These are phyloP conservation scores for Catocala fraxini DNA, from an alignment of 2,888 invertebrate species.

Conservation along the genomic window DNA sequence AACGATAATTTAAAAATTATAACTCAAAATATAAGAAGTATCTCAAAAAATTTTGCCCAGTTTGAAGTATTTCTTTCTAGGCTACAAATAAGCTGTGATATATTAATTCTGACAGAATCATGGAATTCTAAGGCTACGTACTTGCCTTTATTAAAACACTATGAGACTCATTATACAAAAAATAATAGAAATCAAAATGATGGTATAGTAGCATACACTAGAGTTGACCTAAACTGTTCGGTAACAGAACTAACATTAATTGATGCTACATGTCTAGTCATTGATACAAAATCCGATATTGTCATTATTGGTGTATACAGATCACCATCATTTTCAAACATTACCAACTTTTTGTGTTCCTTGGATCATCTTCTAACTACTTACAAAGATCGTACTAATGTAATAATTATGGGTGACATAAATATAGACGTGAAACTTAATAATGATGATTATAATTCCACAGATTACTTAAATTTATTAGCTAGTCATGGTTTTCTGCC, in stretches of 20 bases:
- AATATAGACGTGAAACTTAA: constrained; percentile 1
- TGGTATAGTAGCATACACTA: neutral
- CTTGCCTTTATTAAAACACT: neutral
- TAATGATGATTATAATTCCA: neutral
- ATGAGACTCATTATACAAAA: neutral
- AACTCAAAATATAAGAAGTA: constrained; percentile 8
- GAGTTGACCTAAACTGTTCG: neutral
- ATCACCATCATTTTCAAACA: neutral
- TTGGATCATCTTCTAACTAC: neutral
- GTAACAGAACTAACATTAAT: neutral
- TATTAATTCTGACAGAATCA: constrained; percentile 1
- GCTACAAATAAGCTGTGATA: neutral
- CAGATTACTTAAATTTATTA: constrained; percentile 1
- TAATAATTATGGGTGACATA: constrained; percentile 1
- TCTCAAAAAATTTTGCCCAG: neutral
- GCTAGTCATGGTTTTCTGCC: constrained; percentile 3
- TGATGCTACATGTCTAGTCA: neutral
- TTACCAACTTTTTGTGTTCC: neutral
- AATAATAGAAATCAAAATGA: constrained; percentile 2
- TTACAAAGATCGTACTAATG: neutral
- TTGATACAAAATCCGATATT: neutral
- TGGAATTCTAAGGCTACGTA: constrained; percentile 1
- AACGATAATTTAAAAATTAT: neutral
- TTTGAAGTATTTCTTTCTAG: constrained; percentile 1
- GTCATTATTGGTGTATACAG: neutral